phyloP scores from a whole-genome alignment of 2,113 vertebrate species.

The Chloropsis cyanopogon region DNA sequence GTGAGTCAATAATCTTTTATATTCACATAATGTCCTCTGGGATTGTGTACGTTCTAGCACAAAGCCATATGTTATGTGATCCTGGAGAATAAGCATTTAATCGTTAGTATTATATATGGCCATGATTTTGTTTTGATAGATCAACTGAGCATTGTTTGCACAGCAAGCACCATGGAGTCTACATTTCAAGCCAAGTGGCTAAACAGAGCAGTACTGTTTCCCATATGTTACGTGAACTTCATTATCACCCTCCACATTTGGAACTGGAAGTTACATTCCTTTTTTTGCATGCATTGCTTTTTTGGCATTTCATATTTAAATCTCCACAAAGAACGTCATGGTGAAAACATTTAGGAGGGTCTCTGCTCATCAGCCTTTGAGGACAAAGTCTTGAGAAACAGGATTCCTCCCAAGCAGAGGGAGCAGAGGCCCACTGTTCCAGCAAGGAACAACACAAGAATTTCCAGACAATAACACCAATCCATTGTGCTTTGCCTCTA shows the following conservation, averaged over 20 bases:
- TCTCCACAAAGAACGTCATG: neutral
- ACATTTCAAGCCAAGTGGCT: constrained; percentile 13
- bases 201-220: constrained; percentile 15
- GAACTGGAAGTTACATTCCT: neutral
- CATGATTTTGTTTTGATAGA: neutral
- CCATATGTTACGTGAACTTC: constrained; percentile 25
- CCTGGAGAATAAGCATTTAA: constrained; percentile 16
- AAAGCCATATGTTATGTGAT: neutral
- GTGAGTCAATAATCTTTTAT: neutral
- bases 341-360: neutral
- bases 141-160: constrained; percentile 32
- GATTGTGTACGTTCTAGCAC: neutral
- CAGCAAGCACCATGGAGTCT: constrained; percentile 21
- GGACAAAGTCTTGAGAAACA: neutral
- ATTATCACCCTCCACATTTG: neutral
- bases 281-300: neutral
- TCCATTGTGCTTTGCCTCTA: neutral
- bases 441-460: neutral
- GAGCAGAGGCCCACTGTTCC: neutral
- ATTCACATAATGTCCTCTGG: neutral
- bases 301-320: neutral
- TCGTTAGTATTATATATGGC: neutral
- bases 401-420: neutral
- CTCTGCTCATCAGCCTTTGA: neutral
- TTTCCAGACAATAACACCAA: neutral